Conservation (phyloP, 2,888 invertebrate species). For the Stenotaenia linearis region DNA sequence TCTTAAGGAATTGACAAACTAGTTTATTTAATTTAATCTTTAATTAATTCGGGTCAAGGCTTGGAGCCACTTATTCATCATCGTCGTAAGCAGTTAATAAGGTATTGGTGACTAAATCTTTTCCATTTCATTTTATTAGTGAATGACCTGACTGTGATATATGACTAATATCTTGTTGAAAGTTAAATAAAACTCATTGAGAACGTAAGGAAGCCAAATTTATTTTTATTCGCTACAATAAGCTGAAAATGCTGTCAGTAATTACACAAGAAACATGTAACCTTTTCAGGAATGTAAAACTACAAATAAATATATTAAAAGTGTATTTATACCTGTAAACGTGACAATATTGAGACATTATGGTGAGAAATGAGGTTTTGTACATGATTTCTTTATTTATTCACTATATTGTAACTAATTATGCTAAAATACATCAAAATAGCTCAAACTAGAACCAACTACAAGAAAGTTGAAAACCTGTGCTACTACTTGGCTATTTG, state of each 20-base stretch:
- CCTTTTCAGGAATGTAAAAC: conserved; percentile 6
- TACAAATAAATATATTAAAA: conserved; percentile 9
- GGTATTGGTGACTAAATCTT: not conserved
- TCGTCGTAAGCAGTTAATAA: not conserved
- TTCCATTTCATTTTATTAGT: not conserved
- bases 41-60: conserved; percentile 19
- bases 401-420: not conserved
- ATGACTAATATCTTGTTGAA: not conserved
- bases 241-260: not conserved
- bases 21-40: not conserved
- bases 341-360: conserved; percentile 12
- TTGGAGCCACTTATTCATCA: not conserved
- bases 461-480: not conserved
- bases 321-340: not conserved
- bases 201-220: conserved; percentile 12
- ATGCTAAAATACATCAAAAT: not conserved
- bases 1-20: not conserved
- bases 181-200: not conserved
- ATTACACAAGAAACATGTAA: not conserved
- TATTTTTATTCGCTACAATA: not conserved
- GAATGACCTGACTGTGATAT: too few relatives aligned
- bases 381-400: not conserved
- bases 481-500: not conserved
- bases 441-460: conserved; percentile 6
- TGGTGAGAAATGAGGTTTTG: conserved; percentile 17